Conservation (phyloP, 1,140 invertebrate genomes). For the Galleria mellonella region DNA sequence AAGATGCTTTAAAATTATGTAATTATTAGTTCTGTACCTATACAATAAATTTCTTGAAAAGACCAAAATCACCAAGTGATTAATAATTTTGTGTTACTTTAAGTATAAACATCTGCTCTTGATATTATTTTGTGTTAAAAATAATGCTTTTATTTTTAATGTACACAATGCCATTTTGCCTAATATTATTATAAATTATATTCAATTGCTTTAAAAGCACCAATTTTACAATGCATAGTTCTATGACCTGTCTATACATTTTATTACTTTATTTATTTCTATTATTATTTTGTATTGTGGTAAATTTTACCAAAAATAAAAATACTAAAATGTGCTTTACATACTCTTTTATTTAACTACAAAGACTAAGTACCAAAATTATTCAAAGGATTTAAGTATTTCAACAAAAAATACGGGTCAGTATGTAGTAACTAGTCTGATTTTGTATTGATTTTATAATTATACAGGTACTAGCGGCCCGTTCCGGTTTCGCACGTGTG, state of each 20-base stretch:
- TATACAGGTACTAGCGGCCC: too few species aligned
- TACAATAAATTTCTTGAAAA: conserved; percentile 34
- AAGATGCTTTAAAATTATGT: conserved; percentile 40
- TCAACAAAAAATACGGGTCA: too few species aligned
- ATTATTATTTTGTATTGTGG: conserved; percentile 73
- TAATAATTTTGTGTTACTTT: conserved; percentile 43
- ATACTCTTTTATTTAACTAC: conserved; percentile 45
- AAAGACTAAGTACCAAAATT: too few species aligned
- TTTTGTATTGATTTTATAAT: too few species aligned
- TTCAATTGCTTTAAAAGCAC: conserved; percentile 73
- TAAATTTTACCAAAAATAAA: conserved; percentile 74
- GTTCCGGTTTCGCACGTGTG: too few species aligned
- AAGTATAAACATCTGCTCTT: conserved; percentile 58
- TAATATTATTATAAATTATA: conserved; percentile 73
- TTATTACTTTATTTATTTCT: conserved; percentile 74
- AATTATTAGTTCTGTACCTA: conserved; percentile 43
- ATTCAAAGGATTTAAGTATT: too few species aligned
- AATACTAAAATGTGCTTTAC: conserved; percentile 72
- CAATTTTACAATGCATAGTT: conserved; percentile 72
- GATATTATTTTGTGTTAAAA: conserved; percentile 67
- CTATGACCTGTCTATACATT: conserved; percentile 72
- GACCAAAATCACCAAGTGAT: conserved; percentile 70
- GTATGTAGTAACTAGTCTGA: too few species aligned
- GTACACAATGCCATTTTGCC: conserved; percentile 73
- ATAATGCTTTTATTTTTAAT: conserved; percentile 70